Base-by-base conservation (phyloP, 2,888 invertebrate species). In the Drosophila pullipes region DNA sequence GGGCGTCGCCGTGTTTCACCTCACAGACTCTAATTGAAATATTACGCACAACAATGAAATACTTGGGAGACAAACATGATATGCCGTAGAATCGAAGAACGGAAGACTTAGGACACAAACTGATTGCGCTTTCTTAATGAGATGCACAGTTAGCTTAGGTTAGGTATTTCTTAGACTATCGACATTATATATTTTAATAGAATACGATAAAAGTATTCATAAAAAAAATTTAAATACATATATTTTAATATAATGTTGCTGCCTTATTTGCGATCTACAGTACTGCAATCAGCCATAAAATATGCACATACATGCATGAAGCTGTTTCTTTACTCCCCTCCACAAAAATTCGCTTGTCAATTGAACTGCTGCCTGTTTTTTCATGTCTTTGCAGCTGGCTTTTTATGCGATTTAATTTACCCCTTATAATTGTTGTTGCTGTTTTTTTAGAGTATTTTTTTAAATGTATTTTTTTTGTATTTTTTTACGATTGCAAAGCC, bases 11-110 rank as follows among this genome's bases (percentile, higher is more conserved):
- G 18, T 60, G 28, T 9, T 33, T 16, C 49, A 28, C 37, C 18
- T n/a, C 5, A 35, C 69, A 60, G 83, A 59, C 57, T 59, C 54
- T 86, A 86, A 89, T 83, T 83, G 87, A 89, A 83, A 83, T 84
- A 87, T 86, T 84, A 71, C 63, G 61, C 78, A 50, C 55, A 62
- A 64, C 64, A 60, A 83, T 82, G 83, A 78, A 72, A 78, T 82
- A 67, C 74, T 70, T 66, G 69, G 63, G 68, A 78, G 63, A 87
- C 85, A 85, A 89, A 82, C 85, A 55, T 64, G 71, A 63, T 18
- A 59, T 25, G 52, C 53, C 64, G 31, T 64, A 61, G 13, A 39
- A 3, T 7, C 18, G 44, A 18, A 13, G 28, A 30, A 73, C 64
- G 28, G 18, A 75, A 62, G 76, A 75, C 76, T 79, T 62, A 64